Evolutionary conservation across 2,113 vertebrate species (phyloP).

Genomic region (Phainopepla nitens): DNA sequence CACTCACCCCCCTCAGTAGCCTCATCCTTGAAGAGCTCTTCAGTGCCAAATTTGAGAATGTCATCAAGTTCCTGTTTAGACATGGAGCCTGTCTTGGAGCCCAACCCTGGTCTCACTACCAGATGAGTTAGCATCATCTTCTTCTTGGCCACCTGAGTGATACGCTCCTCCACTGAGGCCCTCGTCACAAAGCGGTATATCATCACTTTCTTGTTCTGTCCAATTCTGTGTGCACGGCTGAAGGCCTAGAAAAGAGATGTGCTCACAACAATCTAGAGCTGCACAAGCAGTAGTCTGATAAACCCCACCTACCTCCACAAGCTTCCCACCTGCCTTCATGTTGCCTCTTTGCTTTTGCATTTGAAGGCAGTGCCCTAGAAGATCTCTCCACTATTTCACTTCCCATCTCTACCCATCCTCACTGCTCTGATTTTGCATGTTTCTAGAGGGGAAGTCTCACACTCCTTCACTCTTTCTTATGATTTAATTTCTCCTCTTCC

Average conservation of each 20-base stretch:
- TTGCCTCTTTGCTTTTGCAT: background rate
- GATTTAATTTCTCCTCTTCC: background rate
- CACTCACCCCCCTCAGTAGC: constrained; percentile 82
- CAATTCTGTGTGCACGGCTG: constrained; percentile 96
- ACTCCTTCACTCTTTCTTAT: background rate
- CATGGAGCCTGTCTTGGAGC: constrained; percentile 97
- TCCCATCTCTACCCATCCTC: background rate
- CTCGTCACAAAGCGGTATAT: constrained; percentile 98
- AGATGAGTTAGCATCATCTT: constrained; percentile 99
- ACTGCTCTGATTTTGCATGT: background rate
- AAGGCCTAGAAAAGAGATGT: constrained; percentile 80
- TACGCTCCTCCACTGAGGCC: constrained; percentile 95
- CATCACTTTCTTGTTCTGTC: constrained; percentile 98
- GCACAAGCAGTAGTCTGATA: background rate
- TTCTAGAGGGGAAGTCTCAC: background rate
- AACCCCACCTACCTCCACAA: background rate
- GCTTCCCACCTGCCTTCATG: background rate
- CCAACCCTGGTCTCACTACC: constrained; percentile 93
- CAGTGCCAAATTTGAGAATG: constrained; percentile 97
- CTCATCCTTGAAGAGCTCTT: constrained; percentile 95
- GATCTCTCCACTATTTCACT: background rate
- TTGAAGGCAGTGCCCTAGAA: background rate
- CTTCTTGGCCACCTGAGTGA: constrained; percentile 98
- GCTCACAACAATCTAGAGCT: background rate
- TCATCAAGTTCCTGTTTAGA: constrained; percentile 98